A percentile compares a stretch with the other conserved stretches of the same genome.
Evolutionary conservation across 2,113 vertebrate species (phyloP).

Genomic region (Cinclus cinclus): DNA sequence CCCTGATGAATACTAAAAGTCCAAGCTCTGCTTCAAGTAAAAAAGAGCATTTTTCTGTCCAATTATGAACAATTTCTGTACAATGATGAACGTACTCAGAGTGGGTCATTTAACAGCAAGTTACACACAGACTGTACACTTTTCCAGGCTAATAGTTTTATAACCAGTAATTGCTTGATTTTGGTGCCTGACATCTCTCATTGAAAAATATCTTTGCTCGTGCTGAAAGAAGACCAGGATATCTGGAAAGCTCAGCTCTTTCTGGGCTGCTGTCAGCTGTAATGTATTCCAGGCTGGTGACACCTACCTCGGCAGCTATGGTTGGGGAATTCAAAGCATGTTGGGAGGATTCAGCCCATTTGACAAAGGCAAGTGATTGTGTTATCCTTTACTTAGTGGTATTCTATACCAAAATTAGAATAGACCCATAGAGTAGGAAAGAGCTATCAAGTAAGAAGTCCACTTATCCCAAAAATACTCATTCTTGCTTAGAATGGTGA

Average conservation of each 20-base stretch:
- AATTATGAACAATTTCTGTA: background rate
- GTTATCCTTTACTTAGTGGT: background rate
- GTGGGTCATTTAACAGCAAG: background rate
- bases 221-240: background rate
- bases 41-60: background rate
- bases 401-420: background rate
- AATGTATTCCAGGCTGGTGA: background rate
- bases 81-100: background rate
- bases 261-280: background rate
- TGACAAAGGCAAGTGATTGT: background rate
- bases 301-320: background rate
- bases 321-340: background rate
- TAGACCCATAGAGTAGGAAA: background rate
- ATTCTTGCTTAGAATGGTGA: background rate
- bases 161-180: background rate
- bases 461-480: background rate
- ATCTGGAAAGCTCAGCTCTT: background rate
- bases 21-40: conserved; percentile 11
- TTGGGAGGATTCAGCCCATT: background rate
- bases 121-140: background rate
- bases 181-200: conserved; percentile 3
- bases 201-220: background rate
- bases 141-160: conserved; percentile 19
- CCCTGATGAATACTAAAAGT: background rate
- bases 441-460: background rate